Conservation (phyloP, 2,113 vertebrate genomes). For the Dipodomys ordii region DNA sequence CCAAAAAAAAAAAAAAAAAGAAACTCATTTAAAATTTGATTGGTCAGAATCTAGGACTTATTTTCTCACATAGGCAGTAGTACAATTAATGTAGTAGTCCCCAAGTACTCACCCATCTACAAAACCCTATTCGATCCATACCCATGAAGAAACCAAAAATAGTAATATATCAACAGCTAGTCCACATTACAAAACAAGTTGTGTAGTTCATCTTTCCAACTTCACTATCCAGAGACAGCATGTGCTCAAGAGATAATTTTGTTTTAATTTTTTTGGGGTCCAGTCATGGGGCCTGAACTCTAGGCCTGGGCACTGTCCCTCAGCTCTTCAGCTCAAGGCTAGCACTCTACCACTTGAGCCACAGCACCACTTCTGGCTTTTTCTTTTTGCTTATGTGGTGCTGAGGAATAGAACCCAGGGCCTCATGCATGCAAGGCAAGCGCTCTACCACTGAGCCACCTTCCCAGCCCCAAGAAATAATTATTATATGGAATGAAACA, state of each 20-base stretch:
- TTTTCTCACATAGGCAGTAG: conserved; percentile 6
- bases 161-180: neutral
- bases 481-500: neutral
- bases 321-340: too few relatives aligned
- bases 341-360: too few relatives aligned
- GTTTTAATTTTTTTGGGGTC: too few relatives aligned
- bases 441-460: too few relatives aligned
- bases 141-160: neutral
- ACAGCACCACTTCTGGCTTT: too few relatives aligned
- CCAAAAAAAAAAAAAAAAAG: too few relatives aligned
- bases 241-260: neutral
- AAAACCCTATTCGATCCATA: neutral
- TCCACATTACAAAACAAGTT: neutral
- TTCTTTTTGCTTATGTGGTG: too few relatives aligned
- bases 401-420: too few relatives aligned
- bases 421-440: too few relatives aligned
- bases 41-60: neutral
- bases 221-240: neutral
- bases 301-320: too few relatives aligned
- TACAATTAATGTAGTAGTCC: neutral
- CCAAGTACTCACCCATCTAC: neutral
- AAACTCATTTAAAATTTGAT: conserved; percentile 12
- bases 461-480: neutral
- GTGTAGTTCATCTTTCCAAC: neutral
- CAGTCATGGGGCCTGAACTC: too few relatives aligned